Percentiles rank a stretch among this genome's conserved stretches.
These are phyloP conservation scores for Bembecia ichneumoniformis DNA, from an alignment of 2,888 invertebrate genomes.

Conservation along the genomic window DNA sequence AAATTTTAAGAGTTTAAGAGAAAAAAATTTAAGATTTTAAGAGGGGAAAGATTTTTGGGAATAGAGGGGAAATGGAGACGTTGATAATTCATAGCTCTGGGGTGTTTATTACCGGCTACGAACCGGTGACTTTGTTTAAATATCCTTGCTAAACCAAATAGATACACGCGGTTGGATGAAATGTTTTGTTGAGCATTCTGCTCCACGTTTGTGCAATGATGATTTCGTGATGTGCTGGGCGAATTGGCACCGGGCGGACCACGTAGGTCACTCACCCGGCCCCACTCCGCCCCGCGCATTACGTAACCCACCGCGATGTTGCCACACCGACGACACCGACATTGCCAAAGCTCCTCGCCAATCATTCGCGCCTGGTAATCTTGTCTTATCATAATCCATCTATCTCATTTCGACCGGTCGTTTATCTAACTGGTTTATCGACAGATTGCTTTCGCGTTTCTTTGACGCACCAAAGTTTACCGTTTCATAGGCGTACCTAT, in stretches of 20 bases:
- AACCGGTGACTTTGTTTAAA: too few species aligned
- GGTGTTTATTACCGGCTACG: too few species aligned
- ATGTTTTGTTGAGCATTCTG: background rate
- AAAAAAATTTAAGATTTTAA: too few species aligned
- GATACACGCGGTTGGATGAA: background rate
- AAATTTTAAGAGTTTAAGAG: too few species aligned
- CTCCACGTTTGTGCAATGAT: slow-evolving; percentile 32
- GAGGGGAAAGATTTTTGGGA: too few species aligned
- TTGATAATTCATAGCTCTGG: too few species aligned
- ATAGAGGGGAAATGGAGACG: too few species aligned
- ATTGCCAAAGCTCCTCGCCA: slow-evolving; percentile 54
- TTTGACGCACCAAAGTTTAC: slow-evolving; percentile 2
- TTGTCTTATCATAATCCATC: slow-evolving; percentile 22
- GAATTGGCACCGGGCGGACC: slow-evolving; percentile 65
- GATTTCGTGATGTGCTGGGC: slow-evolving; percentile 62
- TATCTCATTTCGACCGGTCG: background rate
- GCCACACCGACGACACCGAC: slow-evolving; percentile 46
- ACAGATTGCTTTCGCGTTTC: slow-evolving; percentile 8
- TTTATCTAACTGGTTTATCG: slow-evolving; percentile 12
- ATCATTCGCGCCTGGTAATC: slow-evolving; percentile 41
- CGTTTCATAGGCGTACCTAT: background rate
- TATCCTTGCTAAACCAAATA: too few species aligned
- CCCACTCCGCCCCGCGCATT: slow-evolving; percentile 12
- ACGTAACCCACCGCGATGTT: slow-evolving; percentile 38
- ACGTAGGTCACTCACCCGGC: slow-evolving; percentile 59